Percentiles rank a stretch among this genome's conserved stretches.
Evolutionary conservation across 2,888 invertebrate species (phyloP).

Genomic region (Drosophila neutralis): DNA sequence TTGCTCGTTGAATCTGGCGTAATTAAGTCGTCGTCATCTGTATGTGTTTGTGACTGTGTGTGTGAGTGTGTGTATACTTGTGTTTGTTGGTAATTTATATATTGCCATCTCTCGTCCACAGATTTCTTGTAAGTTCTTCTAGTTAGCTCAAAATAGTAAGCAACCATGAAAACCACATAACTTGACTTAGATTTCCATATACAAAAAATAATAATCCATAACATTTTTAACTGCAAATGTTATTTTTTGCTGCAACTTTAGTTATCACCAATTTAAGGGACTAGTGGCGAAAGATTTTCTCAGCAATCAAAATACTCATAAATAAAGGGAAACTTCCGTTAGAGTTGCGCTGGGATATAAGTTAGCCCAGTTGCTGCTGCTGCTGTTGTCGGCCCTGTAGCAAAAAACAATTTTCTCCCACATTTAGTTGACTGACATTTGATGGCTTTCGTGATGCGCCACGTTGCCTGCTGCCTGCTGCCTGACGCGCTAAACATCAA

Average conservation of each 20-base stretch:
- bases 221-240: background rate
- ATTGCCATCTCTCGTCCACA: constrained; percentile 38
- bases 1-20: constrained; percentile 82
- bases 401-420: constrained; percentile 56
- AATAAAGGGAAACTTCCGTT: constrained; percentile 39
- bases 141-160: constrained; percentile 13
- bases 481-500: constrained; percentile 65
- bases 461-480: constrained; percentile 20
- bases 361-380: constrained; percentile 11
- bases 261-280: background rate
- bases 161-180: constrained; percentile 5
- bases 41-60: constrained; percentile 3
- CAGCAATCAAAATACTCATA: constrained; percentile 29
- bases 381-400: constrained; percentile 48
- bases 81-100: constrained; percentile 55
- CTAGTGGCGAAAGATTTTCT: background rate
- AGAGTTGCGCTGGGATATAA: constrained; percentile 29
- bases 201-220: constrained; percentile 2
- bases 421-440: constrained; percentile 72
- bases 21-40: constrained; percentile 79
- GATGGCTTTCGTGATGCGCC: constrained; percentile 74
- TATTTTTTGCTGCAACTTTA: background rate
- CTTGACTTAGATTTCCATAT: background rate
- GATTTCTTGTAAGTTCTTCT: constrained; percentile 20
- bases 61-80: constrained; percentile 11